Evolutionary conservation across 2,113 vertebrate species (phyloP).

Genomic region (Malurus melanocephalus): DNA sequence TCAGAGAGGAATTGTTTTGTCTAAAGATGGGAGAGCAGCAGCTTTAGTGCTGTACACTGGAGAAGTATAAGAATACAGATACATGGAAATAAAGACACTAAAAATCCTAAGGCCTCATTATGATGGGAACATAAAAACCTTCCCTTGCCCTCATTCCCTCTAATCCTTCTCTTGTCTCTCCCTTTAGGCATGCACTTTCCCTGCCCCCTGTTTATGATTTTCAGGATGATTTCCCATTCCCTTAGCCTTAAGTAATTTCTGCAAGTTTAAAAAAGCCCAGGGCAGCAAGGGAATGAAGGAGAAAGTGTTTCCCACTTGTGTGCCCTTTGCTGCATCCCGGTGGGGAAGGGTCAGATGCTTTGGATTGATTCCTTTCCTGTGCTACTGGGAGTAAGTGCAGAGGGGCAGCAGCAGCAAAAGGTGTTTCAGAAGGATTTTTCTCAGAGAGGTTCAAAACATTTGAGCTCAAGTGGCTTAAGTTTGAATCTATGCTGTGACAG

Average conservation of each 20-base stretch:
- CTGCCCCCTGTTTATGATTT: neutral
- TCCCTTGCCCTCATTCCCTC: neutral
- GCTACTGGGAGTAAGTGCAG: neutral
- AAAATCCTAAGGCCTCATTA: too few species aligned
- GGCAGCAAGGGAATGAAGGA: neutral
- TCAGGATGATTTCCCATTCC: neutral
- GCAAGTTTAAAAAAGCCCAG: neutral
- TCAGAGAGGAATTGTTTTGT: too few species aligned
- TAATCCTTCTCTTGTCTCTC: neutral
- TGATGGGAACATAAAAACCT: neutral
- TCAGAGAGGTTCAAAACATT: neutral
- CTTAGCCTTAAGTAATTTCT: neutral
- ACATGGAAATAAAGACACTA: too few species aligned
- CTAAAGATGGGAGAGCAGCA: too few species aligned
- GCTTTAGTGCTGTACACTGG: too few species aligned
- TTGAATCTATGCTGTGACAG: neutral
- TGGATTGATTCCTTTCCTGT: neutral
- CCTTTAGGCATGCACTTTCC: fast-evolving
- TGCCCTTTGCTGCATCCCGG: neutral
- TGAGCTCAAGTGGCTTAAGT: neutral
- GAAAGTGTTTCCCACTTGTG: neutral
- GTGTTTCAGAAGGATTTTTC: neutral
- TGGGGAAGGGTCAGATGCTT: neutral
- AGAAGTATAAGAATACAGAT: too few species aligned
- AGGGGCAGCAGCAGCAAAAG: neutral